phyloP scores from a whole-genome alignment of 1,140 invertebrate genomes.

The Pogonomyrmex barbatus region DNA sequence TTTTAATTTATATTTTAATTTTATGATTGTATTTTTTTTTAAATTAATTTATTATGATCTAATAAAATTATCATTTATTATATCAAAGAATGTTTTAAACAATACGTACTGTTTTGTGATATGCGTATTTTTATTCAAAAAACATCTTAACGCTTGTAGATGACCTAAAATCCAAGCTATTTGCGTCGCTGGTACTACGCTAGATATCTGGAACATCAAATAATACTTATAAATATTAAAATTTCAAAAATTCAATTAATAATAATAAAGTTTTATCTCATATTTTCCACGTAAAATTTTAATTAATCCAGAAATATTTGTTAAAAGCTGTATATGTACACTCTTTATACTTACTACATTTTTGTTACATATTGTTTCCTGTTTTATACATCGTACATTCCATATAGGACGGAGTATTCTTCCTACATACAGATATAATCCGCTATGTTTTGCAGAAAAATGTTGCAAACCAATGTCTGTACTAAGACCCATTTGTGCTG shows the following conservation, averaged over 20 bases:
- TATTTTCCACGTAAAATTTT: not conserved
- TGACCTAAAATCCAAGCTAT: slow-evolving; percentile 88
- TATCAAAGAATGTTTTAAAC: not conserved
- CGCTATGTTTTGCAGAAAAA: slow-evolving; percentile 96
- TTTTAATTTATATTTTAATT: too few species aligned
- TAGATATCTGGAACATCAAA: slow-evolving; percentile 82
- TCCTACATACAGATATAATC: slow-evolving; percentile 95
- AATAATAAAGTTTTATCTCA: not conserved
- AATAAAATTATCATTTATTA: slow-evolving; percentile 24
- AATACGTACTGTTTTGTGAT: slow-evolving; percentile 82
- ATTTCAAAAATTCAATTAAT: not conserved
- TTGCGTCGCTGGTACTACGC: slow-evolving; percentile 87
- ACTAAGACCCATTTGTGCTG: slow-evolving; percentile 75
- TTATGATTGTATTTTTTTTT: not conserved
- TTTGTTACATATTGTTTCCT: slow-evolving; percentile 87
- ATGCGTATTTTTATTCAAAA: slow-evolving; percentile 89
- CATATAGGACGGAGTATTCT: slow-evolving; percentile 94
- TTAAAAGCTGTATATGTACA: not conserved
- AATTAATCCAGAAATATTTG: slow-evolving; percentile 12
- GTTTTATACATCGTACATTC: slow-evolving; percentile 91
- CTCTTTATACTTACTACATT: slow-evolving; percentile 85
- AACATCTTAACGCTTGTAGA: slow-evolving; percentile 88
- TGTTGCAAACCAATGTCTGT: slow-evolving; percentile 86
- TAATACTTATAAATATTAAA: not conserved
- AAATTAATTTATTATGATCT: not conserved